Percentiles rank a stretch among this genome's conserved stretches.
These are phyloP conservation scores for Arenaria interpres DNA, from an alignment of 2,113 vertebrate species.

Conservation along the genomic window DNA sequence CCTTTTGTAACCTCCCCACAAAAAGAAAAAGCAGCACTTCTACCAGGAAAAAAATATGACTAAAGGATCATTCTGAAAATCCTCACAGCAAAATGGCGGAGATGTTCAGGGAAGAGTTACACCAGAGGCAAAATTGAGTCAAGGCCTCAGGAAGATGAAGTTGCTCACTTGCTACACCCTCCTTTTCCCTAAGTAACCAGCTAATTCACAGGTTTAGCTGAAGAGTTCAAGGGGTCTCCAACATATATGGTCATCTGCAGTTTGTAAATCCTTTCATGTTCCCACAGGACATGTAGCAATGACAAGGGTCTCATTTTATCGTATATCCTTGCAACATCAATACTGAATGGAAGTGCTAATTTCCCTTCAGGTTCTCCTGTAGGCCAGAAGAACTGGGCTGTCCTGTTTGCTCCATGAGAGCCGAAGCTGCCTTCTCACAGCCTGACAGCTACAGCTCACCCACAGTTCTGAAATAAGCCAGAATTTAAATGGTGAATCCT, in stretches of 20 bases:
- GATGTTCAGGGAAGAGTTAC: not conserved
- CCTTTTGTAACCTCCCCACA: not conserved
- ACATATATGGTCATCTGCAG: not conserved
- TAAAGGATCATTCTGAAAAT: not conserved
- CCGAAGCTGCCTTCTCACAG: accelerated
- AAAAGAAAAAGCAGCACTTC: not conserved
- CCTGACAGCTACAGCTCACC: not conserved
- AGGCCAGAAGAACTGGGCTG: not conserved
- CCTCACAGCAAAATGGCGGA: not conserved
- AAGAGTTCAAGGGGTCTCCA: not conserved
- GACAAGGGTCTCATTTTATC: not conserved
- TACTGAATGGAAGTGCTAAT: not conserved
- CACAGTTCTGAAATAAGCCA: not conserved
- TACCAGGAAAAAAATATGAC: not conserved
- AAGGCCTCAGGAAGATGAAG: not conserved
- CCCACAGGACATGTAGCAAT: not conserved
- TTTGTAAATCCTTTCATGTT: not conserved
- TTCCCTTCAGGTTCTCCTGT: not conserved
- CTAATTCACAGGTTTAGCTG: not conserved
- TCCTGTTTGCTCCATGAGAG: not conserved
- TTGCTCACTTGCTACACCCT: not conserved
- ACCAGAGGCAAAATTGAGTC: not conserved
- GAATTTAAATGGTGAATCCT: not conserved
- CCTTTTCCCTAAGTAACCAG: not conserved
- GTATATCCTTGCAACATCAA: not conserved